Percentiles rank a stretch among this genome's conserved stretches.
These are phyloP conservation scores for Mechanitis mazaeus DNA, from an alignment of 2,888 invertebrate genomes.

Conservation along the genomic window DNA sequence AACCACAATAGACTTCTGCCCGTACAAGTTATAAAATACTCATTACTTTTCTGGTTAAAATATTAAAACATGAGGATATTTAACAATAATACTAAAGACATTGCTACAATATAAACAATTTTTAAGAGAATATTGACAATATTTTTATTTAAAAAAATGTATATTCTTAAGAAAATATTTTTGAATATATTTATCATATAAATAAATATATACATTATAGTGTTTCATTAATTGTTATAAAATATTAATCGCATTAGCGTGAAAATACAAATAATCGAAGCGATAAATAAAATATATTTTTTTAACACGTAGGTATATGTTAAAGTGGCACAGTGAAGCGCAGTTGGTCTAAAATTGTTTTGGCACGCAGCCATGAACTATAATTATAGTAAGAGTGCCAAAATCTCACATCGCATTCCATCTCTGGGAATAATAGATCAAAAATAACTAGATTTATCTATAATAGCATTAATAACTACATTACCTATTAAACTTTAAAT, in stretches of 20 bases:
- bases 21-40: constrained; percentile 26
- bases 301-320: constrained; percentile 29
- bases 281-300: constrained; percentile 34
- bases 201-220: too few relatives aligned
- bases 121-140: too few relatives aligned
- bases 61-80: too few relatives aligned
- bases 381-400: constrained; percentile 65
- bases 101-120: too few relatives aligned
- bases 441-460: constrained; percentile 21
- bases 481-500: too few relatives aligned
- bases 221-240: too few relatives aligned
- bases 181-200: too few relatives aligned
- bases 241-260: too few relatives aligned
- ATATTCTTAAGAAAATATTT: too few relatives aligned
- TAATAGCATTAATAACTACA: neutral
- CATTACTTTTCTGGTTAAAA: constrained; percentile 15
- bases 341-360: constrained; percentile 54
- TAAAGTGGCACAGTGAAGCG: constrained; percentile 46
- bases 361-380: constrained; percentile 60
- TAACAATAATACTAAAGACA: too few relatives aligned
- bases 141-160: too few relatives aligned
- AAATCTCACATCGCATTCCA: constrained; percentile 53
- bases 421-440: constrained; percentile 40
- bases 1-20: constrained; percentile 31
- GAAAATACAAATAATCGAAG: constrained; percentile 3